Conservation (phyloP, 2,888 invertebrate genomes). For the Protula sp. region DNA sequence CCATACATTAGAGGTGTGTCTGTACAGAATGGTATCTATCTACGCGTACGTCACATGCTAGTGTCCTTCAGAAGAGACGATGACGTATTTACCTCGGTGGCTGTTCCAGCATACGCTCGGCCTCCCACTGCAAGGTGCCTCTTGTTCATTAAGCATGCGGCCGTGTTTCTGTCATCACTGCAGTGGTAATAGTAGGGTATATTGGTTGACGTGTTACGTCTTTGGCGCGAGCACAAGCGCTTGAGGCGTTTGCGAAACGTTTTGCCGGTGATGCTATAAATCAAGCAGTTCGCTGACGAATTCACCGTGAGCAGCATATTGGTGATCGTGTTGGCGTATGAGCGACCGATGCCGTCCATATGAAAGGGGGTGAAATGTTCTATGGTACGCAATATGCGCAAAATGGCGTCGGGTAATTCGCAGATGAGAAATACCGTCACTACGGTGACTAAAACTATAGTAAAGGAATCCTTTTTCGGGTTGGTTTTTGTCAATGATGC, state of each 20-base stretch:
- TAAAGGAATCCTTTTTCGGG: not conserved
- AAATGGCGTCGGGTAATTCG: not conserved
- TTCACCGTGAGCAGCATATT: slow-evolving; percentile 24
- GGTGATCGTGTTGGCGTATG: slow-evolving; percentile 13
- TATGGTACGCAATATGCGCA: not conserved
- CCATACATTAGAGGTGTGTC: too few species aligned
- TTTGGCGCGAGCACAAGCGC: not conserved
- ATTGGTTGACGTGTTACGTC: too few species aligned
- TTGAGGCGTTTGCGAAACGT: slow-evolving; percentile 3
- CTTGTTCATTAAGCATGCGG: too few species aligned
- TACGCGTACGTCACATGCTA: too few species aligned
- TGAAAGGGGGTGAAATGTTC: not conserved
- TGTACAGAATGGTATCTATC: too few species aligned
- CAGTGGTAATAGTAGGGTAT: too few species aligned
- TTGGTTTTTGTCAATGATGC: not conserved
- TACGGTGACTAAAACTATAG: not conserved
- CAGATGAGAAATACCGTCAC: not conserved
- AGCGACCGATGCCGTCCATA: not conserved
- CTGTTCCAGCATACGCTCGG: too few species aligned
- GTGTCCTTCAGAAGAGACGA: too few species aligned
- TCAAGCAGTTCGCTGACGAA: slow-evolving; percentile 25
- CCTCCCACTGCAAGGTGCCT: too few species aligned
- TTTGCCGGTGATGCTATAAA: slow-evolving; percentile 19
- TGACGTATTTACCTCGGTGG: too few species aligned
- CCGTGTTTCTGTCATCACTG: too few species aligned